Evolutionary conservation across 2,888 invertebrate genomes (phyloP), one percentile per base, ranked within the genome.

Genomic region (Cetonia aurata): DNA sequence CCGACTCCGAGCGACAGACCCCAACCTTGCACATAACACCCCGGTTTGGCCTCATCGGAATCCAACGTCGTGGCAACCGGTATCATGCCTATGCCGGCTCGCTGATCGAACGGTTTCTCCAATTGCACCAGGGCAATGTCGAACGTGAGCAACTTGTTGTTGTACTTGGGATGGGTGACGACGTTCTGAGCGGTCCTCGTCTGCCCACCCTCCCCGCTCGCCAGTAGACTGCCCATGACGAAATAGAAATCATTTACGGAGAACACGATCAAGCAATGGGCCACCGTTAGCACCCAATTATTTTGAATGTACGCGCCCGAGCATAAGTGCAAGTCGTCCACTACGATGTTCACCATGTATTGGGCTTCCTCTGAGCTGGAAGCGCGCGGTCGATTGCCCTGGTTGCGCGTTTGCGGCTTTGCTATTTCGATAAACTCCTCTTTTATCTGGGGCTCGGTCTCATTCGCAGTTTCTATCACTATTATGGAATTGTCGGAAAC

Each of bases 281-380:
- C 60, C 6, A 33, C 31, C 3, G 31, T 60, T 2, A 60, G 13
- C 12, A 60, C 13, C 15, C 41, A 60, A 0, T 0, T 9, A 8
- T 25, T n/a, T 9, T 13, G n/a, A 15, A 48, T 13, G 10, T 60
- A 60, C n/a, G 17, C 31, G 15, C 60, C 60, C 13, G n/a, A 46
- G n/a, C 60, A 46, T 13, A 48, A 6, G 31, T 60, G 60, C 9
- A 25, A 12, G 3, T n/a, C n/a, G 10, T 46, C 8, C 13, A 60
- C 60, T 8, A 60, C 15, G 12, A 60, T 60, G 10, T 31, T 33
- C n/a, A 33, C 60, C 25, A 48, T 31, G 15, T 46, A 60, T 31
- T 60, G 44, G n/a, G 46, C 13, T 31, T 31, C 10, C 1, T 46
- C 31, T 1, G 31, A 6, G 3, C 6, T 13, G 6, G 48, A 12